These are phyloP conservation scores for Callyntrura sp. DNA, from an alignment of 2,888 invertebrate genomes.

Conservation along the genomic window DNA sequence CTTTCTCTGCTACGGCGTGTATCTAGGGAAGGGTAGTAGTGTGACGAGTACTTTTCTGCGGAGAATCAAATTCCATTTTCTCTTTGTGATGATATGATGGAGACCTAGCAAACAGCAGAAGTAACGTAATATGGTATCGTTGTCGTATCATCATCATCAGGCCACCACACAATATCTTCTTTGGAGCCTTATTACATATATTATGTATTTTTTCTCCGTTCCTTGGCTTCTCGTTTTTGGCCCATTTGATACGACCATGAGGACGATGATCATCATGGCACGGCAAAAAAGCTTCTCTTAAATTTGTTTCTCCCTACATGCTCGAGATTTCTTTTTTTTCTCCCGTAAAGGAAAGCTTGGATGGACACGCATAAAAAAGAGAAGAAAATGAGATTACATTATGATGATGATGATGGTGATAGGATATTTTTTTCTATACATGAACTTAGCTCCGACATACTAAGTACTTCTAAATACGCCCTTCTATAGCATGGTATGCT, in stretches of 20 bases:
- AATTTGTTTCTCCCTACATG: not conserved
- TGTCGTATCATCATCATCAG: conserved; percentile 20
- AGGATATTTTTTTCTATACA: not conserved
- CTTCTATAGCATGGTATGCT: too few relatives aligned
- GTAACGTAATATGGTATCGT: conserved; percentile 55
- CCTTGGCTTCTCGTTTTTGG: conserved; percentile 37
- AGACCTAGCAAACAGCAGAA: conserved; percentile 42
- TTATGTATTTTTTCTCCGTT: not conserved
- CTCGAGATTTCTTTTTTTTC: not conserved
- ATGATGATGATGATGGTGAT: conserved; percentile 25
- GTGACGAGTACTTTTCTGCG: conserved; percentile 57
- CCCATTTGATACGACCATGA: conserved; percentile 37
- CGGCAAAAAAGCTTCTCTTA: not conserved
- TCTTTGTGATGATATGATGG: conserved; percentile 53
- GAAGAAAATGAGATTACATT: conserved; percentile 66
- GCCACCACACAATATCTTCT: too few relatives aligned
- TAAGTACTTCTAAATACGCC: too few relatives aligned
- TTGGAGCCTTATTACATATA: conserved; percentile 28
- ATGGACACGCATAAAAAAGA: conserved; percentile 62
- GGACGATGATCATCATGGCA: conserved; percentile 6
- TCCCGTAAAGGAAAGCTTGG: conserved; percentile 25
- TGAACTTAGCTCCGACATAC: too few relatives aligned
- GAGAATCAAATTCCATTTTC: conserved; percentile 69
- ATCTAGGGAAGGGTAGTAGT: not conserved
- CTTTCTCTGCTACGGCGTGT: not conserved